Percentiles rank a stretch among this genome's conserved stretches.
Evolutionary conservation across 2,113 vertebrate genomes (phyloP).

Genomic region (Lucifuga dentata): DNA sequence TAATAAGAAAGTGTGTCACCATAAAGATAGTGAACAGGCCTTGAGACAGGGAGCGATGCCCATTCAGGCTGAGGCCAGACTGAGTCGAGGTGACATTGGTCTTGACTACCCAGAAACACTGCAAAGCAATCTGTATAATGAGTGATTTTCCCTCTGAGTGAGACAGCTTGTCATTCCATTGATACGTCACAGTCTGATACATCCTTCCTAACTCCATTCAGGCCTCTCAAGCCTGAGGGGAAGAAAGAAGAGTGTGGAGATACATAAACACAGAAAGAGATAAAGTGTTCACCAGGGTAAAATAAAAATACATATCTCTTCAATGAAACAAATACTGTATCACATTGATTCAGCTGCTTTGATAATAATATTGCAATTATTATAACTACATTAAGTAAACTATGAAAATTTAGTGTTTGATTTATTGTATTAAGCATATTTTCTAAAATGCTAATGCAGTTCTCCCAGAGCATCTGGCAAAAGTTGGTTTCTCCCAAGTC

Average conservation of each 20-base stretch:
- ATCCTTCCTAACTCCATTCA: slow-evolving; percentile 54
- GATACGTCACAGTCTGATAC: slow-evolving; percentile 56
- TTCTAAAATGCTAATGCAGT: slow-evolving; percentile 52
- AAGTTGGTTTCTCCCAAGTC: slow-evolving; percentile 54
- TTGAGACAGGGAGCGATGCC: slow-evolving; percentile 18
- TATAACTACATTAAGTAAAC: slow-evolving; percentile 18
- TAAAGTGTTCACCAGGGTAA: slow-evolving; percentile 37
- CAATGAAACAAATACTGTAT: slow-evolving; percentile 24
- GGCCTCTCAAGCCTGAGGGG: slow-evolving; percentile 52
- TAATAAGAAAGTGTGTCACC: slow-evolving; percentile 46
- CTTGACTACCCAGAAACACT: slow-evolving; percentile 66
- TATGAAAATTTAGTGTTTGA: slow-evolving; percentile 20
- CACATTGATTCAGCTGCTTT: slow-evolving; percentile 40
- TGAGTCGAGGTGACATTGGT: slow-evolving; percentile 67
- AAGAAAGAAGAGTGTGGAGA: slow-evolving; percentile 50
- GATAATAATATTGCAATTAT: slow-evolving; percentile 39
- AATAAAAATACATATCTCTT: slow-evolving; percentile 27
- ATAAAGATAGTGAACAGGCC: slow-evolving; percentile 3
- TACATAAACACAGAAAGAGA: slow-evolving; percentile 51
- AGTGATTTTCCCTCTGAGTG: slow-evolving; percentile 70
- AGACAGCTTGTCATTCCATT: slow-evolving; percentile 65
- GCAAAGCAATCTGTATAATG: slow-evolving; percentile 79
- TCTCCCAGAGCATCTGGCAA: slow-evolving; percentile 44
- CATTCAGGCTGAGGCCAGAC: slow-evolving; percentile 43
- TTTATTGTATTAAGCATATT: not conserved